Base-by-base conservation (phyloP, 2,888 invertebrate genomes). In the Antheraea yamamai region DNA sequence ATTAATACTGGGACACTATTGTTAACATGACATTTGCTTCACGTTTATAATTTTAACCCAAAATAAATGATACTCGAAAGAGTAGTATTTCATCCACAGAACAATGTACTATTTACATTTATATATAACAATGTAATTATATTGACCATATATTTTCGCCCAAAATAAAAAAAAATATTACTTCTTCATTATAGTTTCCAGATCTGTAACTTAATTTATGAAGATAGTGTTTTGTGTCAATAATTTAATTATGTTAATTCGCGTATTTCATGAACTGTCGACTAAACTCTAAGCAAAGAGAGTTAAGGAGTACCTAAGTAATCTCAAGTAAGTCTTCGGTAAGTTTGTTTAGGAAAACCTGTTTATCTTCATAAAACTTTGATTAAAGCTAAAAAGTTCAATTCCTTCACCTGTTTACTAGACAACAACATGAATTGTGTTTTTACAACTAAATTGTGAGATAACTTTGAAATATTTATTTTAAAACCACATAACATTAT, bases 221-320 rank as follows among this genome's bases (percentile, higher is more conserved):
- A n/a, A 8, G 16, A 58, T 58, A 58, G 30, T 1, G 12, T 66
- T 66, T 4, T 39, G n/a, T 39, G 35, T 70, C 39, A 39, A 18
- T 39, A 70, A 39, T 70, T 6, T 20, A 3, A 39, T 66, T 39
- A 70, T n/a, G 10, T 20, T 39, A 20, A 70, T 39, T 20, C n/a
- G n/a, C 35, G 39, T 70, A 70, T 70, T n/a, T 70, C n/a, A 70
- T 39, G 35, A 70, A 39, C 20, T 70, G 20, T 70, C 12, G 39
- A 1, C 35, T 70, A 70, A 70, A 70, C n/a, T 70, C 70, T 8
- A 12, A 70, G 39, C 39, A 70, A 70, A 70, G 39, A 70, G 70
- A 70, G 4, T 39, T n/a, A 35, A 70, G 16, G 61, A 16, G 8
- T 35, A 68, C 26, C 35, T 68, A 68, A 30, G 30, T 68, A 68